These are phyloP conservation scores for Perithous albicinctus DNA, from an alignment of 2,888 invertebrate genomes.

Conservation along the genomic window DNA sequence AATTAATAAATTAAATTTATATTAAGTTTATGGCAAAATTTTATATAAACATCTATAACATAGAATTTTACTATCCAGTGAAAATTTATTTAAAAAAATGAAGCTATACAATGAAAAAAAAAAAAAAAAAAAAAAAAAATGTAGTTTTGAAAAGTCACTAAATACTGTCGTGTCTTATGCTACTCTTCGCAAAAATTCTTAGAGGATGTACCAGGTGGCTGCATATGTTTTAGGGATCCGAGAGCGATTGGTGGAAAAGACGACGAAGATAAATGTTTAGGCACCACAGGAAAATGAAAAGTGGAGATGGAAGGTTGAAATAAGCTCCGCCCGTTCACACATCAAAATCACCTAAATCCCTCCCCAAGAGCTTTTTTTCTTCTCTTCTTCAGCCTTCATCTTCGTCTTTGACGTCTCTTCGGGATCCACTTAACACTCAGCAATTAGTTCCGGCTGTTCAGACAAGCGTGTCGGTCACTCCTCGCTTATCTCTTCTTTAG, in stretches of 20 bases:
- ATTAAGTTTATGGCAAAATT: neutral
- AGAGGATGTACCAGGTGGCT: conserved; percentile 78
- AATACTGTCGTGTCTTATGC: neutral
- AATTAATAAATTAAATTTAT: too few relatives aligned
- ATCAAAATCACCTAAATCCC: conserved; percentile 75
- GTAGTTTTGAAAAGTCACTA: neutral
- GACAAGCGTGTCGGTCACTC: conserved; percentile 67
- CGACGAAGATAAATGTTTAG: conserved; percentile 55
- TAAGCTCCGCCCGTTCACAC: conserved; percentile 78
- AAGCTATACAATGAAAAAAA: too few relatives aligned
- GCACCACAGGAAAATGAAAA: conserved; percentile 67
- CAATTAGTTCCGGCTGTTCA: conserved; percentile 80
- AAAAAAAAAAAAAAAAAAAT: neutral
- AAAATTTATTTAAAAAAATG: neutral
- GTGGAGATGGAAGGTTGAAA: conserved; percentile 69
- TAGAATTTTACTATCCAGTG: neutral
- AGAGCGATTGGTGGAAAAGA: conserved; percentile 73
- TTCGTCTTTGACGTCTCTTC: conserved; percentile 63
- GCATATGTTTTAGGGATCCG: conserved; percentile 72
- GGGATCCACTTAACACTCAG: conserved; percentile 74
- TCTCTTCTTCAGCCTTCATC: conserved; percentile 61
- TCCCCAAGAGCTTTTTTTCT: conserved; percentile 67
- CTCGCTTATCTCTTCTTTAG: conserved; percentile 38
- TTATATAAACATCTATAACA: neutral
- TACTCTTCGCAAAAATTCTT: neutral